Evolutionary conservation across 2,797 vertebrate species (phyloP).

Genomic region (Onychomys leucogaster): DNA sequence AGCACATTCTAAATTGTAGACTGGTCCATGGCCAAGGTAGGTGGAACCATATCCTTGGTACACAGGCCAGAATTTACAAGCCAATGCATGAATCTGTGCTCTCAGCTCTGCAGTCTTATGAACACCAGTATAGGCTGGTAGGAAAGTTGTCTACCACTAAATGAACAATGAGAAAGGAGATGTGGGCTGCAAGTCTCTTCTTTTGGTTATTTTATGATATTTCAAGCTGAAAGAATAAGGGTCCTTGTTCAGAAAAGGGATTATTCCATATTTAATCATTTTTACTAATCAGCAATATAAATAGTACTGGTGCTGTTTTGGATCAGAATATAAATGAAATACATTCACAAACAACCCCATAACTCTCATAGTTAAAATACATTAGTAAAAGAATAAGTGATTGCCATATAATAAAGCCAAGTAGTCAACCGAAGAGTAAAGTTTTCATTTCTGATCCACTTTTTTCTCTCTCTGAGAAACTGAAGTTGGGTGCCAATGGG

Average conservation of each 20-base stretch:
- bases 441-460: not conserved
- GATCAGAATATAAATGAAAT: not conserved
- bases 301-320: not conserved
- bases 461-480: not conserved
- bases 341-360: not conserved
- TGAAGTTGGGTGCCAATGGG: not conserved
- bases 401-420: not conserved
- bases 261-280: conserved; percentile 30
- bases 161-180: not conserved
- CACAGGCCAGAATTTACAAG: not conserved
- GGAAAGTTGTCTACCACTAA: not conserved
- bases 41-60: not conserved
- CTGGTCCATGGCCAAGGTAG: not conserved
- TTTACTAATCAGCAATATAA: not conserved
- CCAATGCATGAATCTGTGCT: not conserved
- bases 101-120: not conserved
- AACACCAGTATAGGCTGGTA: not conserved
- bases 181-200: not conserved
- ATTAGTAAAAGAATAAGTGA: not conserved
- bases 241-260: conserved; percentile 54
- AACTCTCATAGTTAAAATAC: not conserved
- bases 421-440: not conserved
- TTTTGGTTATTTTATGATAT: conserved; percentile 19
- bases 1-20: not conserved
- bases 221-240: not conserved